phyloP scores from a whole-genome alignment of 2,113 vertebrate species.

The Dipodomys stephensi region DNA sequence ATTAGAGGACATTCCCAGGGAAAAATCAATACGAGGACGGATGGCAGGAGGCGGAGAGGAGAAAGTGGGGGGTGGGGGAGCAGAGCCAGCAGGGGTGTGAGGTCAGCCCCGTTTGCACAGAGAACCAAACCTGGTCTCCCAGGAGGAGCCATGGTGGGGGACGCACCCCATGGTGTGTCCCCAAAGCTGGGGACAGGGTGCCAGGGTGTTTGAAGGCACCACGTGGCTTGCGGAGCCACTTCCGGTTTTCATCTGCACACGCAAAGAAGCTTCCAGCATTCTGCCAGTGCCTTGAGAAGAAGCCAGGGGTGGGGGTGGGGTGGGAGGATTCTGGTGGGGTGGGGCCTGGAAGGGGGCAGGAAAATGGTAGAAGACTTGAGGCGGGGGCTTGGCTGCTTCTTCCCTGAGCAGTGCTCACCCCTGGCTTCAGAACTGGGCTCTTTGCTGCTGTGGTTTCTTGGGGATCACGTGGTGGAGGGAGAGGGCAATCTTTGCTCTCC shows the following conservation, averaged over 20 bases:
- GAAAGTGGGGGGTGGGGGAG: not conserved
- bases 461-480: too few species aligned
- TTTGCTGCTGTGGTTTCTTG: not conserved
- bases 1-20: not conserved
- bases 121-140: not conserved
- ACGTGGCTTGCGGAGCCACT: not conserved
- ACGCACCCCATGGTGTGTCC: too few species aligned
- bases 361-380: accelerated
- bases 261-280: not conserved
- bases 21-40: too few species aligned
- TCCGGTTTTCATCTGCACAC: not conserved
- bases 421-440: not conserved
- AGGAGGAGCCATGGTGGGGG: not conserved
- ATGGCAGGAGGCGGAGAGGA: not conserved
- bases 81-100: too few species aligned
- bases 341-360: too few species aligned
- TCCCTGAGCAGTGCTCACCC: too few species aligned
- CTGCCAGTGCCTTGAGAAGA: not conserved
- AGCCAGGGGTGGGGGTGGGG: too few species aligned
- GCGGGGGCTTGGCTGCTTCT: not conserved
- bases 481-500: too few species aligned
- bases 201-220: not conserved
- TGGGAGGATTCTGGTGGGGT: accelerated
- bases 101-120: not conserved
- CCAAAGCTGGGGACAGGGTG: not conserved